A percentile compares a stretch with the other conserved stretches of the same genome.
Evolutionary conservation across 1,140 invertebrate species (phyloP).

Genomic region (Drosophila mayri): DNA sequence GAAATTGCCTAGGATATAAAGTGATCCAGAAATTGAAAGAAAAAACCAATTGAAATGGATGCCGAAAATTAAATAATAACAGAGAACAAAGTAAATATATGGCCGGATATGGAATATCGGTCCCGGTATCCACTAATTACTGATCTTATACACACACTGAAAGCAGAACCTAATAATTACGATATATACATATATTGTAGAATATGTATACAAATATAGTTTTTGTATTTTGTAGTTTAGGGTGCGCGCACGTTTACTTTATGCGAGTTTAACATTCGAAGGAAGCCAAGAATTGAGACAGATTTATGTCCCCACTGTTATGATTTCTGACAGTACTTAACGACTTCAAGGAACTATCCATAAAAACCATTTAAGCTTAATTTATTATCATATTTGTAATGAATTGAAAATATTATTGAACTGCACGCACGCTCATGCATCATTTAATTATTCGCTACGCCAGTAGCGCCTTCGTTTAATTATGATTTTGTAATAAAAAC

Average conservation of each 20-base stretch:
- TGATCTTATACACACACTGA: constrained; percentile 52
- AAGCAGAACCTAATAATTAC: constrained; percentile 35
- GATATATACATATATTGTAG: constrained; percentile 34
- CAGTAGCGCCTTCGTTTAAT: constrained; percentile 51
- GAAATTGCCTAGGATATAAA: constrained; percentile 71
- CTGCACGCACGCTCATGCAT: constrained; percentile 38
- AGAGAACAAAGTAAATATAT: constrained; percentile 21
- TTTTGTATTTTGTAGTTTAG: constrained; percentile 76
- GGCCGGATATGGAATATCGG: constrained; percentile 31
- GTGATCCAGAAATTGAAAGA: constrained; percentile 73
- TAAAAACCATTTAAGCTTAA: constrained; percentile 62
- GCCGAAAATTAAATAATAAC: constrained; percentile 40
- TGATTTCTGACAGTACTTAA: constrained; percentile 71
- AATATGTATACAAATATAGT: constrained; percentile 54
- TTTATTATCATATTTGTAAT: constrained; percentile 67
- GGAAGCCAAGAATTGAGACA: constrained; percentile 26
- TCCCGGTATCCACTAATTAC: constrained; percentile 37
- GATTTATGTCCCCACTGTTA: constrained; percentile 34
- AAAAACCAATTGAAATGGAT: constrained; percentile 45
- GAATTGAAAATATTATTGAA: constrained; percentile 39
- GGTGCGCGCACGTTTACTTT: constrained; percentile 66
- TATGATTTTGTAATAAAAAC: constrained; percentile 68
- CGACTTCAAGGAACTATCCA: constrained; percentile 36
- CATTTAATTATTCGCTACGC: constrained; percentile 42
- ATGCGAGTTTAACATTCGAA: constrained; percentile 56